These are phyloP conservation scores for Saccopteryx leptura DNA, from an alignment of 2,113 vertebrate genomes.

Conservation along the genomic window DNA sequence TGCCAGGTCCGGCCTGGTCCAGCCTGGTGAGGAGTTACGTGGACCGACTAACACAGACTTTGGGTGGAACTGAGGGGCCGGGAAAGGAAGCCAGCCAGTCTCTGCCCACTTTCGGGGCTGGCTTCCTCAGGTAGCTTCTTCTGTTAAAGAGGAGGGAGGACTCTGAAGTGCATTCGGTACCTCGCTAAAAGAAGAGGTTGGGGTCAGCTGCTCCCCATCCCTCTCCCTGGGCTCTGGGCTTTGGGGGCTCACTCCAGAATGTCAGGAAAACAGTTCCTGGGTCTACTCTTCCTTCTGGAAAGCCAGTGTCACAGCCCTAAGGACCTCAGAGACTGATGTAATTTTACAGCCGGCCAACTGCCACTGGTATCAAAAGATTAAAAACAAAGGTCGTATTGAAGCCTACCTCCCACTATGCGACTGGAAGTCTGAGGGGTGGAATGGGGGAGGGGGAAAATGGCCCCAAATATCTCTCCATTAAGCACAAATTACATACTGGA, in stretches of 20 bases:
- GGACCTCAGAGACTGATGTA: slow-evolving; percentile 81
- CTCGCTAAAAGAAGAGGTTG: fast-evolving
- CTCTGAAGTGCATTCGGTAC: not conserved
- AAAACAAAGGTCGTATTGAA: slow-evolving; percentile 93
- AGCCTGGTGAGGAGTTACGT: not conserved
- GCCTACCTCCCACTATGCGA: slow-evolving; percentile 91
- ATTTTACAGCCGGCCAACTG: slow-evolving; percentile 90
- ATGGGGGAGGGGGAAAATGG: slow-evolving; percentile 79
- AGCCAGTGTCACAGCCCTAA: slow-evolving; percentile 53
- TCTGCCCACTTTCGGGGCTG: not conserved
- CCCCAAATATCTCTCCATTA: slow-evolving; percentile 90
- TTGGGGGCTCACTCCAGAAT: slow-evolving; percentile 12
- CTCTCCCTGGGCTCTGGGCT: fast-evolving
- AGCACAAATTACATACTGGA: slow-evolving; percentile 95
- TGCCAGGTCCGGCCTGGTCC: not conserved
- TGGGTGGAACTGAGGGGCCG: slow-evolving; percentile 56
- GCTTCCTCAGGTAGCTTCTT: not conserved
- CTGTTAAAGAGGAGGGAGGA: slow-evolving; percentile 73
- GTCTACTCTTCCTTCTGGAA: slow-evolving; percentile 44
- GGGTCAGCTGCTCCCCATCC: not conserved
- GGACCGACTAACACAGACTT: not conserved
- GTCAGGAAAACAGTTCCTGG: slow-evolving; percentile 39
- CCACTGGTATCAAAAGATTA: slow-evolving; percentile 87
- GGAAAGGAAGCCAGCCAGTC: slow-evolving; percentile 65
- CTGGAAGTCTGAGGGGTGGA: slow-evolving; percentile 87